Percentiles rank a stretch among this genome's conserved stretches.
These are phyloP conservation scores for Crocodylus rhombifer DNA, from an alignment of 2,797 vertebrate species.

Conservation along the genomic window DNA sequence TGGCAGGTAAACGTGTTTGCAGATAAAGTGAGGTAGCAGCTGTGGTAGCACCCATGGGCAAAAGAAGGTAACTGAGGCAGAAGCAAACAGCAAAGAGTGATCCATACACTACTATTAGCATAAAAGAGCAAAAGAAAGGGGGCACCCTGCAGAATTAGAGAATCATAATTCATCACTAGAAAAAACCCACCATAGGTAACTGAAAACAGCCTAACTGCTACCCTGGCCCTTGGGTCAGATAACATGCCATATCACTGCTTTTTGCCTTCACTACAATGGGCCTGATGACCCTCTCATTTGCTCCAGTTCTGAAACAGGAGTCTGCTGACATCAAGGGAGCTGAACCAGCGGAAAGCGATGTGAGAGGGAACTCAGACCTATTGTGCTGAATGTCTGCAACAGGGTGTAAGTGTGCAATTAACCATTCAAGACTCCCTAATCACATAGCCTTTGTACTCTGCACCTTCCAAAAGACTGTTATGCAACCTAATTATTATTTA, in stretches of 20 bases:
- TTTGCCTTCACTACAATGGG: neutral
- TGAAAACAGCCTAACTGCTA: neutral
- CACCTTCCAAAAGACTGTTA: rapidly evolving
- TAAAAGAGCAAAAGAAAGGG: neutral
- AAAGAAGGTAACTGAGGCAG: constrained; percentile 77
- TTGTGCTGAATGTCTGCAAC: neutral
- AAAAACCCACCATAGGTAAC: rapidly evolving
- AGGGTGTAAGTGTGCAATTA: neutral
- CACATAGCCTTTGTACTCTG: neutral
- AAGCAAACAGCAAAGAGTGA: constrained; percentile 62
- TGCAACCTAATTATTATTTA: neutral
- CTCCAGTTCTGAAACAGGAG: neutral
- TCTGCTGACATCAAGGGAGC: neutral
- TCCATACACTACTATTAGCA: neutral
- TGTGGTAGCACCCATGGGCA: constrained; percentile 82
- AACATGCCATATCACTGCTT: neutral
- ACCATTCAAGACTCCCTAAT: neutral
- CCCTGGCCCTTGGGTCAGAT: rapidly evolving
- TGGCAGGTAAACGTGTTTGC: constrained; percentile 79
- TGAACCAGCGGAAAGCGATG: neutral
- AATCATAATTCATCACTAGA: neutral
- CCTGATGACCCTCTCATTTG: neutral
- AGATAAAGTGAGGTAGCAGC: constrained; percentile 85
- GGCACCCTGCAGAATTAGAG: neutral
- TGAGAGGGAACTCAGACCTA: neutral